These are phyloP conservation scores for Tachyglossus aculeatus DNA, from an alignment of 2,797 vertebrate genomes.

Conservation along the genomic window DNA sequence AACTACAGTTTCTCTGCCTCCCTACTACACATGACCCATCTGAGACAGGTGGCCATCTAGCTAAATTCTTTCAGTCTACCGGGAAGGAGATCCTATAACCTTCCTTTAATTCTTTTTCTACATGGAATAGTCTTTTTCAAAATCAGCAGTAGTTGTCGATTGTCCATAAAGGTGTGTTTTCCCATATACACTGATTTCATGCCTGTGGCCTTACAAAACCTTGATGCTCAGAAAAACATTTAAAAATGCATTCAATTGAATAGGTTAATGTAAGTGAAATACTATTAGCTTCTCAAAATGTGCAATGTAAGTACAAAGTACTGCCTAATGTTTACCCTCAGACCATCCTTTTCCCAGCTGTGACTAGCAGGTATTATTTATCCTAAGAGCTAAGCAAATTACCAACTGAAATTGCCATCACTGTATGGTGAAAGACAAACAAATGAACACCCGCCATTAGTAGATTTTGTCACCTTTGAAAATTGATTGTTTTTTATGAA, in stretches of 20 bases:
- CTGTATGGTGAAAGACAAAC: slow-evolving; percentile 29
- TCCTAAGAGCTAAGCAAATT: slow-evolving; percentile 28
- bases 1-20: no score
- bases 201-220: no score
- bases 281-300: neutral
- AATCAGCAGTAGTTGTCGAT: no score
- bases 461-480: slow-evolving; percentile 38
- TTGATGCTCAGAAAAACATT: no score
- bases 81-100: no score
- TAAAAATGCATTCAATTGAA: neutral
- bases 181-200: no score
- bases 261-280: neutral
- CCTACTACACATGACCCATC: no score
- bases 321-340: neutral
- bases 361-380: slow-evolving; percentile 30
- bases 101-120: no score
- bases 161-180: no score
- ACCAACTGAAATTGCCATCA: neutral
- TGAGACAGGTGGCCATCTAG: no score
- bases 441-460: neutral
- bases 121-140: no score
- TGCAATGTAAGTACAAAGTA: neutral
- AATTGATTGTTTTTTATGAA: slow-evolving; percentile 24
- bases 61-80: no score
- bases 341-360: neutral